Conservation (phyloP, 2,888 invertebrate genomes). For the Ceratothoa steindachneri region DNA sequence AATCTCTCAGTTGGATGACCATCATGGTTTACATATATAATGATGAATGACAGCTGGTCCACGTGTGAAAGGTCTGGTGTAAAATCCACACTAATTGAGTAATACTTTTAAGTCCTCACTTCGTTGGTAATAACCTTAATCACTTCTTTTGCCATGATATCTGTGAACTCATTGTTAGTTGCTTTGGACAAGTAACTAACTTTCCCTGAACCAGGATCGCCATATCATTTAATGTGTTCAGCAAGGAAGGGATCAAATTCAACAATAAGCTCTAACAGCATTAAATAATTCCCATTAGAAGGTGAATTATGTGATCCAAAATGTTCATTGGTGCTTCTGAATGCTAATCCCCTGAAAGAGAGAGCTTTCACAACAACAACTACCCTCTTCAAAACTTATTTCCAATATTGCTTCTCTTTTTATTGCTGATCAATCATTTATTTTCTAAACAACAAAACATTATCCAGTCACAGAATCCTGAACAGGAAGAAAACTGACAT, state of each 20-base stretch:
- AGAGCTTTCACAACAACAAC: neutral
- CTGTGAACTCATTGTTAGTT: neutral
- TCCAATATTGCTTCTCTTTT: neutral
- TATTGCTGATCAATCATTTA: neutral
- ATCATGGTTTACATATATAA: neutral
- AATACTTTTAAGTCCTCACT: neutral
- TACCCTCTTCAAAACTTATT: neutral
- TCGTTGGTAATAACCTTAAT: neutral
- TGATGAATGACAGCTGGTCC: slow-evolving; percentile 5
- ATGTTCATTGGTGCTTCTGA: neutral
- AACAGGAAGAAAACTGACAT: too few relatives aligned
- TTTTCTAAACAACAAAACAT: too few relatives aligned
- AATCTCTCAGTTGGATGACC: neutral
- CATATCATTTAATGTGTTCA: neutral
- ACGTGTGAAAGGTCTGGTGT: neutral
- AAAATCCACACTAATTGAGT: neutral
- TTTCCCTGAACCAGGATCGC: neutral
- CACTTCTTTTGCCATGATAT: neutral
- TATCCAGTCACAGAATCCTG: too few relatives aligned
- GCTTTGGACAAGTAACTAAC: slow-evolving; percentile 5
- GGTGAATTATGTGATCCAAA: neutral
- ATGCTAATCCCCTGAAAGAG: neutral
- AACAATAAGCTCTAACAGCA: neutral
- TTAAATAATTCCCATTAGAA: neutral
- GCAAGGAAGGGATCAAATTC: neutral